Evolutionary conservation across 2,113 vertebrate genomes (phyloP).

Genomic region (Pantherophis guttatus): DNA sequence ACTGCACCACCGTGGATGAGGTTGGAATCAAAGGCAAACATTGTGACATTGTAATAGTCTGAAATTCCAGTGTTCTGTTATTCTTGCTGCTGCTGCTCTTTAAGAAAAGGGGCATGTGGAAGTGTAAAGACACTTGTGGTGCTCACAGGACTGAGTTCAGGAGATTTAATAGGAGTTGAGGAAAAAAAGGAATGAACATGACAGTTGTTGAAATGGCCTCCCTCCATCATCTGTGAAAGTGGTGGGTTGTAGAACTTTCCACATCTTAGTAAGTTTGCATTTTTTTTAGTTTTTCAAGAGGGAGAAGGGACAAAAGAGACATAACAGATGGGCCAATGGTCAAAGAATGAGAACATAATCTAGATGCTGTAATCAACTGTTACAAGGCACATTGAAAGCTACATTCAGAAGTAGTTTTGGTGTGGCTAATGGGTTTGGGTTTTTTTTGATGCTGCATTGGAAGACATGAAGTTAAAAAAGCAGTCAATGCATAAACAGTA

Average conservation of each 20-base stretch:
- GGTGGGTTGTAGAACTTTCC: background rate
- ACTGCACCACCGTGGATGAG: background rate
- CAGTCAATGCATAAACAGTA: background rate
- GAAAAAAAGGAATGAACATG: background rate
- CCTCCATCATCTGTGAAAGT: background rate
- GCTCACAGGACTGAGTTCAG: background rate
- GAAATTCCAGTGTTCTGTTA: background rate
- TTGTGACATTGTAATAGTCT: background rate
- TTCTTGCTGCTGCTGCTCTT: background rate
- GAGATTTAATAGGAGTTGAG: background rate
- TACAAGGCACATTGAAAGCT: background rate
- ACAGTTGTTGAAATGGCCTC: background rate
- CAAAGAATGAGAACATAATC: background rate
- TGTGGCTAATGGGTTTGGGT: background rate
- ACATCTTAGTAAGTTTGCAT: background rate
- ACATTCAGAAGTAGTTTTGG: background rate
- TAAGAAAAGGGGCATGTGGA: background rate
- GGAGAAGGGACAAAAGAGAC: background rate
- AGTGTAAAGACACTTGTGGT: background rate
- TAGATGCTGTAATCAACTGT: background rate
- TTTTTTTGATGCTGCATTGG: background rate
- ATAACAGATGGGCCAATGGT: background rate
- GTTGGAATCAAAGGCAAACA: background rate
- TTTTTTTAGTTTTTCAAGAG: background rate
- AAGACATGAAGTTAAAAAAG: background rate